Base-by-base conservation (phyloP, 2,888 invertebrate genomes). In the Caenorhabditis drosophilae region DNA sequence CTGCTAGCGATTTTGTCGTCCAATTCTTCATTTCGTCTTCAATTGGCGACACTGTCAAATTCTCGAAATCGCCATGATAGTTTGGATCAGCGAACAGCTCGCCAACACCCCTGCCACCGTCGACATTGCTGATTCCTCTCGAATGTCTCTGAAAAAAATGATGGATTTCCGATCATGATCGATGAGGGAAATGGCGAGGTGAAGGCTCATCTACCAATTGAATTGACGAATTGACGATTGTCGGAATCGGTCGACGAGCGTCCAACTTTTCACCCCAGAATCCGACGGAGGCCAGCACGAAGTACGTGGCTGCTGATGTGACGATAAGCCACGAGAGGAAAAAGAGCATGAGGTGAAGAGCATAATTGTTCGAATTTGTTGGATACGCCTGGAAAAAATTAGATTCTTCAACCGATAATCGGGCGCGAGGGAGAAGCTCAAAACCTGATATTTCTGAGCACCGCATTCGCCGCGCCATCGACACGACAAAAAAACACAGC, bases 391-490 rank as follows among this genome's bases (percentile, higher is more conserved):
- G 50, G 25, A 59, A 35, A 2, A 2, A 42, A 42, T 6, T 20
- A 23, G 3, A 15, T 15, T 22, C 31, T 31, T n/a, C 31, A 12
- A 31, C 31, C 31, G 12, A 31, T 31, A n/a, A n/a, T n/a, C n/a
- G n/a, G n/a, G n/a, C n/a, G n/a, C n/a, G n/a, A n/a, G n/a, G n/a
- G n/a, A n/a, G n/a, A n/a, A n/a, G n/a, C n/a, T n/a, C n/a, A n/a
- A n/a, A n/a, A 71, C 71, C 60, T 72, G 72, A 64, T 69, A 72
- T 41, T 67, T 63, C 35, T 72, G 68, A 0, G 72, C 62, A 26
- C 72, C 72, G 45, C 72, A 72, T 22, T 61, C 56, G 4, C 72
- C 72, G 4, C 63, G 38, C 31, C 59, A 56, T 23, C 72, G 44
- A 42, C 69, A 72, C 9, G 53, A 38, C 16, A 72, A 51, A 38